These are phyloP conservation scores for Miniopterus natalensis DNA, from an alignment of 2,113 vertebrate species.

Conservation along the genomic window DNA sequence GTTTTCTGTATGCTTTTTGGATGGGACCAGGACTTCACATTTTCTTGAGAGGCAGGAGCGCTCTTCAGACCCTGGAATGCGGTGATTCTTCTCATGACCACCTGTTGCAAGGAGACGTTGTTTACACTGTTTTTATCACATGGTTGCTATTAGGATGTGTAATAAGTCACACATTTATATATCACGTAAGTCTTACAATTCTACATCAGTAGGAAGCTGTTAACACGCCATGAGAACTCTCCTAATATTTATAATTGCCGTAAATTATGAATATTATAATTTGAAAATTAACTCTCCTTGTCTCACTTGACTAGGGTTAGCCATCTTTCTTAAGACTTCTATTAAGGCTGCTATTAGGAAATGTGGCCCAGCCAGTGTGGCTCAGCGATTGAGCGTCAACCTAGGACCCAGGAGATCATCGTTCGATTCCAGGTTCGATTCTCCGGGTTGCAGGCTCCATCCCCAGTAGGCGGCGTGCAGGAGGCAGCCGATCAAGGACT, in stretches of 20 bases:
- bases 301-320: neutral
- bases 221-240: neutral
- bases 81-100: neutral
- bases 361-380: neutral
- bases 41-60: constrained; percentile 61
- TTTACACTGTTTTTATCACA: constrained; percentile 70
- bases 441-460: too few relatives aligned
- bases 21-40: constrained; percentile 61
- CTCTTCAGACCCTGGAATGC: constrained; percentile 29
- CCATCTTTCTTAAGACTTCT: constrained; percentile 12
- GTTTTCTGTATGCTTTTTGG: constrained; percentile 65
- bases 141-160: neutral
- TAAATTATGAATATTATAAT: neutral
- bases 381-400: too few relatives aligned
- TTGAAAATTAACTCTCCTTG: neutral
- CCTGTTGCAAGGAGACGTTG: constrained; percentile 6
- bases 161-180: neutral
- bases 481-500: too few relatives aligned
- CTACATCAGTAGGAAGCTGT: neutral
- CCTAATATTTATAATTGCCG: neutral
- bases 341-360: neutral
- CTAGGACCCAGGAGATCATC: too few relatives aligned
- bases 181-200: constrained; percentile 20
- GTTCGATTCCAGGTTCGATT: too few relatives aligned
- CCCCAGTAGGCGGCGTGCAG: too few relatives aligned